Conservation (phyloP, 2,113 vertebrate genomes). For the Dipodomys stephensi region DNA sequence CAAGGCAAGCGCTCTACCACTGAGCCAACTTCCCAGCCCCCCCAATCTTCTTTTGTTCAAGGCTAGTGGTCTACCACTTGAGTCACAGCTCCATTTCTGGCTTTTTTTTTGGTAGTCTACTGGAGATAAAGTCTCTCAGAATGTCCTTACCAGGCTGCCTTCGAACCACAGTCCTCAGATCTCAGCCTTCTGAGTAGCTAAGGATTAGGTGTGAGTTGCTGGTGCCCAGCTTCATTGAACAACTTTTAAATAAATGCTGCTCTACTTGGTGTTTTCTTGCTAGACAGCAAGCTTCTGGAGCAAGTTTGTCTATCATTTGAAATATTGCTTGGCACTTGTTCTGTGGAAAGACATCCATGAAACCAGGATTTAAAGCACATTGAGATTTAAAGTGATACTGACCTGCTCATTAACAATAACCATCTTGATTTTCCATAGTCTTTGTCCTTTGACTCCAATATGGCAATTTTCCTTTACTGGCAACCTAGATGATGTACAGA, state of each 20-base stretch:
- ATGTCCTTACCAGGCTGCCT: too few species aligned
- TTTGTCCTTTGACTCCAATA: conserved; percentile 8
- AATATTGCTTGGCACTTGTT: not conserved
- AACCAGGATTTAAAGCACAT: not conserved
- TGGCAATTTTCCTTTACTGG: not conserved
- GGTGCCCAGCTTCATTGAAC: not conserved
- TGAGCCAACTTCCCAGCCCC: too few species aligned
- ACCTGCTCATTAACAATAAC: conserved; percentile 18
- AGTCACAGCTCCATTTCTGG: too few species aligned
- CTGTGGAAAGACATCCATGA: not conserved
- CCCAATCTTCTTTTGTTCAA: too few species aligned
- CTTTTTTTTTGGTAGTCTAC: too few species aligned
- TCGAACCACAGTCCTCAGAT: too few species aligned
- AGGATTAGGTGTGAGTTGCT: not conserved
- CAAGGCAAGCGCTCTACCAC: too few species aligned
- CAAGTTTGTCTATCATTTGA: not conserved
- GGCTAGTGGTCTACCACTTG: too few species aligned
- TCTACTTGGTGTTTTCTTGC: conserved; percentile 19
- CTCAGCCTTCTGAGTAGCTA: too few species aligned
- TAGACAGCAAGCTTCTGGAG: conserved; percentile 12
- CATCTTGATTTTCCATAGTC: not conserved
- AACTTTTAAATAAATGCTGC: conserved; percentile 44
- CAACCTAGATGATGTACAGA: not conserved
- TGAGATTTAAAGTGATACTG: not conserved
- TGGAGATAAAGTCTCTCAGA: too few species aligned